phyloP scores from a whole-genome alignment of 2,797 vertebrate genomes.

The Cryptoprocta ferox region DNA sequence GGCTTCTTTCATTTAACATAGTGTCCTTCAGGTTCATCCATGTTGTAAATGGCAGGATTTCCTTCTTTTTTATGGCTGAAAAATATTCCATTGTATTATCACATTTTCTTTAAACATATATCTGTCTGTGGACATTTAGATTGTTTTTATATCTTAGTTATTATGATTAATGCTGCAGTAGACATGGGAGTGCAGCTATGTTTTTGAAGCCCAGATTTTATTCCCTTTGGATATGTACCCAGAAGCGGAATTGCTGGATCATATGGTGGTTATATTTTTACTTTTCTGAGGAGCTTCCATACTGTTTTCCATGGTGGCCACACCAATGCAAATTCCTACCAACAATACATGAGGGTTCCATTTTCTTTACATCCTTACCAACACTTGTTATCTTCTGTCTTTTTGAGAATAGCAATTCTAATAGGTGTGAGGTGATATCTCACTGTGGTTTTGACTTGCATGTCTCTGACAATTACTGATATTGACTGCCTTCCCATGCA shows the following conservation, averaged over 20 bases:
- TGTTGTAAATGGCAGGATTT: neutral
- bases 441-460: neutral
- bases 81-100: neutral
- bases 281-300: neutral
- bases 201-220: neutral
- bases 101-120: neutral
- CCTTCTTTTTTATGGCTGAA: neutral
- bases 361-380: neutral
- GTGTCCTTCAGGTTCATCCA: neutral
- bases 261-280: neutral
- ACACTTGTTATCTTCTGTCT: neutral
- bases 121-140: neutral
- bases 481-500: neutral
- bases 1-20: neutral
- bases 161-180: neutral
- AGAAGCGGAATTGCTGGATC: neutral
- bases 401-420: neutral
- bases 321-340: neutral
- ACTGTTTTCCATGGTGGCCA: neutral
- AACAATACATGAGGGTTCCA: neutral
- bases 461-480: neutral
- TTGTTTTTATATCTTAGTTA: neutral
- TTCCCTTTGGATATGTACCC: neutral
- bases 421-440: neutral
- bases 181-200: neutral